A percentile compares a stretch with the other conserved stretches of the same genome.
phyloP scores from a whole-genome alignment of 2,113 vertebrate genomes.

The Protomyctophum bolini region DNA sequence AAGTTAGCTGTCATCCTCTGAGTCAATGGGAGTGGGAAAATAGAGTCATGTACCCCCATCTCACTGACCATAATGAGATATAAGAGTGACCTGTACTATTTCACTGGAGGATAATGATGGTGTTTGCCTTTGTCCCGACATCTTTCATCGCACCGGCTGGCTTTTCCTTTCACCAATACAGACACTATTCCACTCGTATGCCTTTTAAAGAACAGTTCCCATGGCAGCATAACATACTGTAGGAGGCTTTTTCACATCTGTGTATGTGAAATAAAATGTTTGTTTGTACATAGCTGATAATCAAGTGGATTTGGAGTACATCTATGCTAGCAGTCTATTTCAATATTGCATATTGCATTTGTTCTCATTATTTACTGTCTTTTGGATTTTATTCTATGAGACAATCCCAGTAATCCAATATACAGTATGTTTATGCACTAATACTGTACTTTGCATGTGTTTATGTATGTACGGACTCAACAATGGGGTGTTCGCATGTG shows the following conservation, averaged over 20 bases:
- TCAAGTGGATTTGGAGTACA: conserved; percentile 32
- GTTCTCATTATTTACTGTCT: not conserved
- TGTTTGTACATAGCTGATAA: conserved; percentile 16
- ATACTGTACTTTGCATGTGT: too few species aligned
- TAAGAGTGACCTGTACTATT: conserved; percentile 54
- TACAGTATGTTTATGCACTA: too few species aligned
- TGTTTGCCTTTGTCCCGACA: conserved; percentile 55
- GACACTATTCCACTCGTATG: conserved; percentile 33
- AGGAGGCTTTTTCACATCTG: conserved; percentile 21
- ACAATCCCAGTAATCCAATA: too few species aligned
- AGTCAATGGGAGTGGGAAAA: conserved; percentile 64
- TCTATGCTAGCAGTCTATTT: conserved; percentile 17
- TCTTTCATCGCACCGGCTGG: conserved; percentile 51
- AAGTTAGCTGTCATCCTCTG: conserved; percentile 58
- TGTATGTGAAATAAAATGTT: conserved; percentile 20
- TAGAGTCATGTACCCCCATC: conserved; percentile 64
- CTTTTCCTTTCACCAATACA: conserved; percentile 41
- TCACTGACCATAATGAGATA: conserved; percentile 55
- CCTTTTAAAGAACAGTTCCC: conserved; percentile 43
- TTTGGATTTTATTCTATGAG: not conserved
- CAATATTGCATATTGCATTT: not conserved
- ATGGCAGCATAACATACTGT: conserved; percentile 31
- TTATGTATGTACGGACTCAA: too few species aligned
- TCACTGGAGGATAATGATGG: conserved; percentile 57
- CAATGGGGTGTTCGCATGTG: too few species aligned